Conservation (phyloP, 2,888 invertebrate species). For the Saturnia japonica region DNA sequence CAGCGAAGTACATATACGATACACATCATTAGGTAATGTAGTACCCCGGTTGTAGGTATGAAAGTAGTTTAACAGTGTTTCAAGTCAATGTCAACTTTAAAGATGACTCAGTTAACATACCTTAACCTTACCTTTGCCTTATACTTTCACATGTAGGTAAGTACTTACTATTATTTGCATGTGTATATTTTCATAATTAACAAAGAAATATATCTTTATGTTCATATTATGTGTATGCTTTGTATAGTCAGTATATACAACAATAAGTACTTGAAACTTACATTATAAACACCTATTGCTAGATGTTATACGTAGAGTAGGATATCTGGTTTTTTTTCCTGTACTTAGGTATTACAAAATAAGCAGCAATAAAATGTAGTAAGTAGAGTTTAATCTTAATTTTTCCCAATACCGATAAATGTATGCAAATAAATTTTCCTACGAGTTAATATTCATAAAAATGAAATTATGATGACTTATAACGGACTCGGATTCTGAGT, state of each 20-base stretch:
- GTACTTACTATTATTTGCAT: background rate
- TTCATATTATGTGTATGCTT: background rate
- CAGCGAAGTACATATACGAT: slow-evolving; percentile 29
- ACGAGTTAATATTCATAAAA: background rate
- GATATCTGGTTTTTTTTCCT: no score
- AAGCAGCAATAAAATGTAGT: no score
- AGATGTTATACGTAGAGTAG: no score
- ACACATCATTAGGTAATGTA: slow-evolving; percentile 19
- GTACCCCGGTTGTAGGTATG: slow-evolving; percentile 10
- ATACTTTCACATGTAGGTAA: background rate
- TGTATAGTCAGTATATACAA: no score
- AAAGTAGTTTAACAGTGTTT: slow-evolving; percentile 9
- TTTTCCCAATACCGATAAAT: background rate
- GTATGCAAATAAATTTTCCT: background rate
- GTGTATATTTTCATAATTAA: background rate
- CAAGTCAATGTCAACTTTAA: slow-evolving; percentile 10
- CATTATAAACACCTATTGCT: no score
- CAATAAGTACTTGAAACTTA: no score
- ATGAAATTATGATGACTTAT: background rate
- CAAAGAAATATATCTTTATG: background rate
- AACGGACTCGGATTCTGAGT: no score
- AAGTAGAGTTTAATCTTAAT: background rate
- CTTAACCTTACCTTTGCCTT: background rate
- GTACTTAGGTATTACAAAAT: no score
- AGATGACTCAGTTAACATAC: slow-evolving; percentile 11